A percentile compares a stretch with the other conserved stretches of the same genome.
phyloP scores from a whole-genome alignment of 1,140 invertebrate genomes.

The Armadillidium nasatum region DNA sequence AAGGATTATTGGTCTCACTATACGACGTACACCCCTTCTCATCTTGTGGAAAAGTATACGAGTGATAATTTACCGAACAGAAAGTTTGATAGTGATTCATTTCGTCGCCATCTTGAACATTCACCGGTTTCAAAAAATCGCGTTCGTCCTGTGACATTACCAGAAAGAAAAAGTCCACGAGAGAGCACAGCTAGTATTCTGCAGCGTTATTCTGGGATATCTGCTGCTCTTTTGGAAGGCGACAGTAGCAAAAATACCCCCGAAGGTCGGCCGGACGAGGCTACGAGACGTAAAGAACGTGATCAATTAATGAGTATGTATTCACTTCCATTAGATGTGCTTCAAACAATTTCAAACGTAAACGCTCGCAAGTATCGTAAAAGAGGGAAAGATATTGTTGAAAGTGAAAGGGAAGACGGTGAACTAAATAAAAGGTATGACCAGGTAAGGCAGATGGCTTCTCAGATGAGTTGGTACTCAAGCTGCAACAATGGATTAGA shows the following conservation, averaged over 20 bases:
- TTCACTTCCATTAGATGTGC: constrained; percentile 38
- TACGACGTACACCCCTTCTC: constrained; percentile 25
- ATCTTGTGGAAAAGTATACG: constrained; percentile 34
- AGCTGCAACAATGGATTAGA: constrained; percentile 26
- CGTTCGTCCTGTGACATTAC: constrained; percentile 33
- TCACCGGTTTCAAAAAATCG: constrained; percentile 22
- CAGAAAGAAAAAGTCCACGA: constrained; percentile 23
- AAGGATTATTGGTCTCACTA: constrained; percentile 43
- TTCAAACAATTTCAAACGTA: constrained; percentile 35
- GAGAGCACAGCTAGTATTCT: constrained; percentile 35
- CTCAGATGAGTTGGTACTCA: constrained; percentile 34
- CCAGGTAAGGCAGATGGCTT: constrained; percentile 42
- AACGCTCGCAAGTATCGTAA: constrained; percentile 39
- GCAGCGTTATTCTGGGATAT: constrained; percentile 34
- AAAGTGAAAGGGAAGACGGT: constrained; percentile 18
- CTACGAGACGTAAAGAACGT: constrained; percentile 37
- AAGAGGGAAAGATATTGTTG: constrained; percentile 28
- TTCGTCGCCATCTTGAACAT: constrained; percentile 30
- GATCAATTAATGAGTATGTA: constrained; percentile 43
- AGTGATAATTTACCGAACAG: constrained; percentile 7
- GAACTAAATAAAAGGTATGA: constrained; percentile 33
- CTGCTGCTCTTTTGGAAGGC: constrained; percentile 23
- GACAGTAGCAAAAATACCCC: constrained; percentile 36
- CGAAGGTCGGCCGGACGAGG: constrained; percentile 33
- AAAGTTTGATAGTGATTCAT: constrained; percentile 27